Evolutionary conservation across 2,888 invertebrate genomes (phyloP).

Genomic region (Aleiodes leptofemur): DNA sequence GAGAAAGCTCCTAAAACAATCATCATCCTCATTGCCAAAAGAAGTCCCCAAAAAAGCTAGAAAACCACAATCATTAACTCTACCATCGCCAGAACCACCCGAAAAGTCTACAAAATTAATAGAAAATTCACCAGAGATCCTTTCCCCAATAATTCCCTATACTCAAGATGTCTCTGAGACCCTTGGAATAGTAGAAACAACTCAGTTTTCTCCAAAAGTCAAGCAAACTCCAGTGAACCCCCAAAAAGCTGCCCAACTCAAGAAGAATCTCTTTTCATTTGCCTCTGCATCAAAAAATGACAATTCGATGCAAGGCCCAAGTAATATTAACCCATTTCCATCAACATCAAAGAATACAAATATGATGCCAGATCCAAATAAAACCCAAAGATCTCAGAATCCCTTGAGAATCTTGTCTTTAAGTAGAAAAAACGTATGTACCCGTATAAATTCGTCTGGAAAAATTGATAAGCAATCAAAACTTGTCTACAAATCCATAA

Average conservation of each 20-base stretch:
- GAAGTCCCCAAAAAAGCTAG: background rate
- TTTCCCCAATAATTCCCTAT: background rate
- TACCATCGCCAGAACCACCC: no score
- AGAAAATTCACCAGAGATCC: no score
- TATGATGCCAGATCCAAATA: background rate
- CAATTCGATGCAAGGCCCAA: background rate
- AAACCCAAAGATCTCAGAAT: background rate
- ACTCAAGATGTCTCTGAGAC: slow-evolving; percentile 9
- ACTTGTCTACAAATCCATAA: slow-evolving; percentile 55
- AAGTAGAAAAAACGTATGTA: slow-evolving; percentile 45
- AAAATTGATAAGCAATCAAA: slow-evolving; percentile 64
- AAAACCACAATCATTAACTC: background rate
- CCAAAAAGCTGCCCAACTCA: background rate
- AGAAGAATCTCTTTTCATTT: background rate
- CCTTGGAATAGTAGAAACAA: slow-evolving; percentile 36
- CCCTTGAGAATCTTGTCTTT: background rate
- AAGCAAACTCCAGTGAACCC: background rate
- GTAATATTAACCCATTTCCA: background rate
- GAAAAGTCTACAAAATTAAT: no score
- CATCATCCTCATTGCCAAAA: background rate
- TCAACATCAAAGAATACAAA: background rate
- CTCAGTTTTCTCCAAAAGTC: slow-evolving; percentile 17
- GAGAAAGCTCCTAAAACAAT: background rate
- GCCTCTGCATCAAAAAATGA: background rate
- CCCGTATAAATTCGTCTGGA: slow-evolving; percentile 53